Percentiles rank a stretch among this genome's conserved stretches.
Conservation (phyloP, 2,797 vertebrate species). For the Erethizon dorsatum region DNA sequence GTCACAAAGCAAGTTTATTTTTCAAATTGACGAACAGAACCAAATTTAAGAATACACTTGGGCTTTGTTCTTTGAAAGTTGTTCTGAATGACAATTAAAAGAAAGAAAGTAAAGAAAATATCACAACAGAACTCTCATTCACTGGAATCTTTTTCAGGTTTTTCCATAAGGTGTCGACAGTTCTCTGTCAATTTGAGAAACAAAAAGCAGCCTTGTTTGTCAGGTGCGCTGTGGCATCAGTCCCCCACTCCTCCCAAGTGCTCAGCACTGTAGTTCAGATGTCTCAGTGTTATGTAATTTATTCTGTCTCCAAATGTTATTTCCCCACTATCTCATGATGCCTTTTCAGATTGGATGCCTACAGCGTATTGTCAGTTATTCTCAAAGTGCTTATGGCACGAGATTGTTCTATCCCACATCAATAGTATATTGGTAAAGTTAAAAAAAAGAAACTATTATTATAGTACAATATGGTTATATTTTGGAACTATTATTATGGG, state of each 20-base stretch:
- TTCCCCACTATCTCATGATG: slow-evolving; percentile 81
- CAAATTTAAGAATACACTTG: slow-evolving; percentile 37
- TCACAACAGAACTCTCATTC: neutral
- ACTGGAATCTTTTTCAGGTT: neutral
- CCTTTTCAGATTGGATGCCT: slow-evolving; percentile 86
- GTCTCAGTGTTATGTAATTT: slow-evolving; percentile 85
- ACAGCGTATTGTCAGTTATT: slow-evolving; percentile 75
- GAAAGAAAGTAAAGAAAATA: neutral
- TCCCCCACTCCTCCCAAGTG: neutral
- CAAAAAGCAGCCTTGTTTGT: slow-evolving; percentile 4
- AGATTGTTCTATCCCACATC: slow-evolving; percentile 63
- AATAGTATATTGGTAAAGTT: slow-evolving; percentile 68
- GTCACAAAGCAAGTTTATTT: slow-evolving; percentile 19
- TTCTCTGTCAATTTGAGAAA: slow-evolving; percentile 53
- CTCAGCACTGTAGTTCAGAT: slow-evolving; percentile 51
- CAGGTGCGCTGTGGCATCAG: neutral
- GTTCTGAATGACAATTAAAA: slow-evolving; percentile 58
- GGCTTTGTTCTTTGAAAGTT: slow-evolving; percentile 51
- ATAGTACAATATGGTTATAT: slow-evolving; percentile 70
- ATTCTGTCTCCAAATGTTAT: slow-evolving; percentile 85
- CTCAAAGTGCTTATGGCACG: slow-evolving; percentile 78
- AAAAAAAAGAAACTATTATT: slow-evolving; percentile 78
- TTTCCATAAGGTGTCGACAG: slow-evolving; percentile 41
- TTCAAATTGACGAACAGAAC: slow-evolving; percentile 44
- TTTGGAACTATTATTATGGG: slow-evolving; percentile 80